phyloP scores from a whole-genome alignment of 2,888 invertebrate genomes.

The Dorcus hopei region DNA sequence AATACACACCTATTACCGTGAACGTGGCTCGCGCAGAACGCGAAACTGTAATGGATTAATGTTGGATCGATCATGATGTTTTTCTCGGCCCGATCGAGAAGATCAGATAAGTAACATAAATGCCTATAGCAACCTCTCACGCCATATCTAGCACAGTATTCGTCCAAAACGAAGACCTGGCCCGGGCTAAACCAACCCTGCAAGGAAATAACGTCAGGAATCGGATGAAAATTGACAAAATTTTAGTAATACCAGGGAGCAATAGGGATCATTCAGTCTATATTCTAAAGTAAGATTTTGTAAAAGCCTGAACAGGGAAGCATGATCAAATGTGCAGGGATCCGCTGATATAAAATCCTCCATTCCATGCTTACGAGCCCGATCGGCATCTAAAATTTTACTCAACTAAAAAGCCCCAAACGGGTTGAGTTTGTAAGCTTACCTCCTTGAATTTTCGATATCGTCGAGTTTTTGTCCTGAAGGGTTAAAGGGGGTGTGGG shows the following conservation, averaged over 20 bases:
- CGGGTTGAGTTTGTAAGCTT: background rate
- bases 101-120: slow-evolving; percentile 91
- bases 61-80: slow-evolving; percentile 95
- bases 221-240: background rate
- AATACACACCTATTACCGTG: slow-evolving; percentile 90
- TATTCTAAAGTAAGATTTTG: slow-evolving; percentile 94
- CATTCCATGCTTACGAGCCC: slow-evolving; percentile 98
- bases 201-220: slow-evolving; percentile 22
- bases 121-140: slow-evolving; percentile 97
- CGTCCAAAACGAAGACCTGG: slow-evolving; percentile 96
- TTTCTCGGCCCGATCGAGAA: slow-evolving; percentile 92
- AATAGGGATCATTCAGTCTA: slow-evolving; percentile 95
- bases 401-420: background rate
- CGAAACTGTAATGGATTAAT: slow-evolving; percentile 97
- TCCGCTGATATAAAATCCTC: slow-evolving; percentile 99
- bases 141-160: slow-evolving; percentile 96
- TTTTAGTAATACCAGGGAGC: slow-evolving; percentile 74
- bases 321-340: slow-evolving; percentile 96
- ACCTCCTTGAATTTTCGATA: slow-evolving; percentile 90
- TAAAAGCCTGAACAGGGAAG: slow-evolving; percentile 84
- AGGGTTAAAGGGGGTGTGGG: slow-evolving; percentile 85
- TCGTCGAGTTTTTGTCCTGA: slow-evolving; percentile 80
- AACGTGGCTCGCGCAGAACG: slow-evolving; percentile 98
- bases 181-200: slow-evolving; percentile 99
- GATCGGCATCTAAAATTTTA: slow-evolving; percentile 73